These are phyloP conservation scores for Fregetta grallaria DNA, from an alignment of 2,113 vertebrate genomes.

Conservation along the genomic window DNA sequence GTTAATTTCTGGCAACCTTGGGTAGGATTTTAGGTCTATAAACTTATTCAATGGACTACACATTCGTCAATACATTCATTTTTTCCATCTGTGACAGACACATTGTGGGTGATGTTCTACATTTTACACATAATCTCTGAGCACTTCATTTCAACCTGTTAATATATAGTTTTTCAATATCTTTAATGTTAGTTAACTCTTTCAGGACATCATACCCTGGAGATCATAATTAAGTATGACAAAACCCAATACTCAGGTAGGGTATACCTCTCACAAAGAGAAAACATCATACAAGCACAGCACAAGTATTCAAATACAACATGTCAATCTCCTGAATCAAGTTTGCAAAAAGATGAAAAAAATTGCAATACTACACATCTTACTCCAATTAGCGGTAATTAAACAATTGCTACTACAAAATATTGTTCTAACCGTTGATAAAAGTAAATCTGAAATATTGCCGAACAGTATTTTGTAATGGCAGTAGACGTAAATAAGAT, in stretches of 20 bases:
- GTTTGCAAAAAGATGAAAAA: not conserved
- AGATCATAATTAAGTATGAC: not conserved
- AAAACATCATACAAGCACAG: not conserved
- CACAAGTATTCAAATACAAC: not conserved
- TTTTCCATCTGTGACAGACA: slow-evolving; percentile 41
- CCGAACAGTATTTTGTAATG: not conserved
- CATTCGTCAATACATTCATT: slow-evolving; percentile 1
- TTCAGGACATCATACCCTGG: not conserved
- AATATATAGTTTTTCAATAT: not conserved
- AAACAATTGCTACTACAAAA: not conserved
- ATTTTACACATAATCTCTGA: slow-evolving; percentile 9
- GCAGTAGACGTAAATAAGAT: not conserved
- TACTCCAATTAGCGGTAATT: not conserved
- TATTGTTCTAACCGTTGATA: not conserved
- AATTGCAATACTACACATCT: not conserved
- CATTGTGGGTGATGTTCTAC: not conserved
- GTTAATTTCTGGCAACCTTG: not conserved
- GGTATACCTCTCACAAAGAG: not conserved
- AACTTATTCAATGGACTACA: not conserved
- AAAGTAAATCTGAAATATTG: not conserved
- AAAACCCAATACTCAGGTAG: not conserved
- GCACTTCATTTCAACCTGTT: slow-evolving; percentile 5
- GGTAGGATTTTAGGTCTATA: not conserved
- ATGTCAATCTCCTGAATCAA: not conserved
- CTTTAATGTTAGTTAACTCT: not conserved